Base-by-base conservation (phyloP, 2,888 invertebrate species). In the Tipula vernalis region DNA sequence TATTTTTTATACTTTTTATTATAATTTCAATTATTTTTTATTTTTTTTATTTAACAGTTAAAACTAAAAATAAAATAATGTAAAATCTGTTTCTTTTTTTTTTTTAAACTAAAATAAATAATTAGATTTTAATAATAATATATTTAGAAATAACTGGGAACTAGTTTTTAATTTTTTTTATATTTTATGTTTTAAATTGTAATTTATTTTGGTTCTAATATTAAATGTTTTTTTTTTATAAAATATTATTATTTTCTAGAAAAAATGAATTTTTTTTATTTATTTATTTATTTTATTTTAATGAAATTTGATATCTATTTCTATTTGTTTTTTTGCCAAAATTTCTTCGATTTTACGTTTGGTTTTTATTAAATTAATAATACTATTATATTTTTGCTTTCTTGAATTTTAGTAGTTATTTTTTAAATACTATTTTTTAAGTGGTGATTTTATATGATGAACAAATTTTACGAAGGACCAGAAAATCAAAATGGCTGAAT, bases 101-200 rank as follows among this genome's bases (percentile, higher is more conserved):
- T 13, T 10, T 10, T 28, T 28, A 71, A 71, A 71, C 71, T 71
- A 71, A 71, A 71, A 71, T 71, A 71, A 71, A 71, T 71, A 71
- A 71, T 71, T 18, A 10, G 71, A 4, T 71, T 28, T 71, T 71
- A 51, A 51, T 71, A 71, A 71, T 71, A 71, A 39, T 39, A 71
- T 71, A 71, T 71, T 71, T 71, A 71, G 71, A 71, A 71, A 71
- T 71, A 71, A 71, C 71, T 71, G 71, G 71, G 71, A 71, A 71
- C 71, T 71, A 71, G 71, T 71, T 71, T 71, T 71, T 28, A 71
- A 28, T 71, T 28, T 71, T 71, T 71, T 28, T 71, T 71, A 71
- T 71, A 71, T 71, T 71, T n/a, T 51, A 51, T 51, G 51, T 15
- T 51, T 71, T 71, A 71, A 71, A 71, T 71, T 71, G 18, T 71